Evolutionary conservation across 2,113 vertebrate genomes (phyloP).

Genomic region (Geococcyx californianus): DNA sequence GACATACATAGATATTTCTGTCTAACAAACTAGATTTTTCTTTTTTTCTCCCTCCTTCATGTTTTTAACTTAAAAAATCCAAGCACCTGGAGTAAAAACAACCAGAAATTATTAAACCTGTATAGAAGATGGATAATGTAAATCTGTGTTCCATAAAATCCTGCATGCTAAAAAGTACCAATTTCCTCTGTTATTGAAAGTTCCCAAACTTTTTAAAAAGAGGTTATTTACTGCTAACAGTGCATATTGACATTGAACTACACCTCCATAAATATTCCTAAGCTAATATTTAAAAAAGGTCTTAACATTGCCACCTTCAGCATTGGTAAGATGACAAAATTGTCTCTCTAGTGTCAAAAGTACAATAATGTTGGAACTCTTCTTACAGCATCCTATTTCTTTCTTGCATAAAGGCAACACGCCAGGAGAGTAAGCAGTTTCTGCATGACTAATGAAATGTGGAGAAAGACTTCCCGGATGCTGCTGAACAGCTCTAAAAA

Average conservation of each 20-base stretch:
- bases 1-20: background rate
- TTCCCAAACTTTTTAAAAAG: background rate
- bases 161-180: background rate
- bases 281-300: background rate
- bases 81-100: background rate
- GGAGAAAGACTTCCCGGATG: background rate
- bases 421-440: background rate
- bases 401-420: background rate
- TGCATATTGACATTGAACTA: background rate
- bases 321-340: background rate
- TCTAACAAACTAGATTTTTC: background rate
- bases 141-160: background rate
- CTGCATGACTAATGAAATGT: background rate
- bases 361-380: background rate
- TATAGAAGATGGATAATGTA: background rate
- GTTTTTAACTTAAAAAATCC: background rate
- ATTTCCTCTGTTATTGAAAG: background rate
- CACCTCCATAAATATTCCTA: background rate
- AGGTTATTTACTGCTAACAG: background rate
- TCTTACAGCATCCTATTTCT: background rate
- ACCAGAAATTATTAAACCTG: background rate
- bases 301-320: background rate
- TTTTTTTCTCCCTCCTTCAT: accelerated
- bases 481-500: background rate
- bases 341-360: background rate